Percentiles rank a stretch among this genome's conserved stretches.
These are phyloP conservation scores for Lasioglossum albipes DNA, from an alignment of 1,140 invertebrate species.

Conservation along the genomic window DNA sequence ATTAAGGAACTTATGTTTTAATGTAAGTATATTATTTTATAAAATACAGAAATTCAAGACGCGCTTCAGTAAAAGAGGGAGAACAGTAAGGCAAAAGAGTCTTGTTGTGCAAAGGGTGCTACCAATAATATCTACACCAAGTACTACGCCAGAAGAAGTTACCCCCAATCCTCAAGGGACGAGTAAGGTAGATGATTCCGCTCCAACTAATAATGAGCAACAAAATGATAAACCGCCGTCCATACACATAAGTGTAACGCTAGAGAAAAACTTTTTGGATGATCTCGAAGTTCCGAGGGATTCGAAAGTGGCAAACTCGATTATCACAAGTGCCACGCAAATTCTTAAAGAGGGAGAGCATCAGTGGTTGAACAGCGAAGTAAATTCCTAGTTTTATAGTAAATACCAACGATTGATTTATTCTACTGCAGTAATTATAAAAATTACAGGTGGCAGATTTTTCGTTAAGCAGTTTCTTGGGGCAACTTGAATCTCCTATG, in stretches of 20 bases:
- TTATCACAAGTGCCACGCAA: conserved; percentile 86
- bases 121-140: conserved; percentile 73
- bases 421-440: not conserved
- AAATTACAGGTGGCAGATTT: conserved; percentile 86
- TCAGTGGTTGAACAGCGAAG: conserved; percentile 86
- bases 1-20: conserved; percentile 1
- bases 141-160: conserved; percentile 38
- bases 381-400: conserved; percentile 47
- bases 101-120: conserved; percentile 82
- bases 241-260: conserved; percentile 23
- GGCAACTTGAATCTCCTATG: conserved; percentile 86
- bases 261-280: conserved; percentile 66
- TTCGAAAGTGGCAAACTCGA: conserved; percentile 74
- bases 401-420: not conserved
- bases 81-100: conserved; percentile 79
- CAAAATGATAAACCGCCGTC: conserved; percentile 43
- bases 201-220: conserved; percentile 19
- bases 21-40: conserved; percentile 3
- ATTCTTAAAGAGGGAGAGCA: conserved; percentile 86
- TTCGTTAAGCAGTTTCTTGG: conserved; percentile 89
- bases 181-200: conserved; percentile 32
- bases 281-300: conserved; percentile 53
- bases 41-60: conserved; percentile 74
- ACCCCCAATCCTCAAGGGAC: conserved; percentile 15
- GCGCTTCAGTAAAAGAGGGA: conserved; percentile 79